These are phyloP conservation scores for Drosophila mayaguana DNA, from an alignment of 2,888 invertebrate species.

Conservation along the genomic window DNA sequence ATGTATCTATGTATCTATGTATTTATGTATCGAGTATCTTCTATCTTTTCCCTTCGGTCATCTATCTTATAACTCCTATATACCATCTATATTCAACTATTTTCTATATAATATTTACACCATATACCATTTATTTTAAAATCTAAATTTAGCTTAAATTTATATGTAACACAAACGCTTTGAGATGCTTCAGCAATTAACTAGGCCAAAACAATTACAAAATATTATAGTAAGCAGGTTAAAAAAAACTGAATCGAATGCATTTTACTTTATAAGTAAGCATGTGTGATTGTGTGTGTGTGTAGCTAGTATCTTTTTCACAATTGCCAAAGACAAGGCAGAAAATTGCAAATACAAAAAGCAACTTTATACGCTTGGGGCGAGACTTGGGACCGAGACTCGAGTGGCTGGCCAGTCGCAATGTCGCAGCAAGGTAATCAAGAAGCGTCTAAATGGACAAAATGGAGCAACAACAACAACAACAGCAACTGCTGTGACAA, in stretches of 20 bases:
- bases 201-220: slow-evolving; percentile 70
- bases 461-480: slow-evolving; percentile 70
- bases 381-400: slow-evolving; percentile 32
- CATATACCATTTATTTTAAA: neutral
- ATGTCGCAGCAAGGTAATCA: slow-evolving; percentile 70
- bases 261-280: slow-evolving; percentile 8
- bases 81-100: neutral
- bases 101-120: neutral
- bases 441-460: slow-evolving; percentile 78
- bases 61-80: too few species aligned
- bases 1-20: too few species aligned
- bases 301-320: slow-evolving; percentile 61
- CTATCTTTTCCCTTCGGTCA: neutral
- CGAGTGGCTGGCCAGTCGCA: slow-evolving; percentile 34
- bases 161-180: slow-evolving; percentile 38
- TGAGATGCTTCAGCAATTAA: slow-evolving; percentile 53
- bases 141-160: slow-evolving; percentile 7
- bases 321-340: slow-evolving; percentile 61
- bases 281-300: slow-evolving; percentile 10
- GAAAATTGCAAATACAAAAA: slow-evolving; percentile 49
- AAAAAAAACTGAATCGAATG: slow-evolving; percentile 29
- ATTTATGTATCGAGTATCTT: neutral
- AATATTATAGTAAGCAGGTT: slow-evolving; percentile 52
- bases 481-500: slow-evolving; percentile 43
- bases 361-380: slow-evolving; percentile 61